These are phyloP conservation scores for Ormyrus thymus DNA, from an alignment of 2,888 invertebrate genomes.

Conservation along the genomic window DNA sequence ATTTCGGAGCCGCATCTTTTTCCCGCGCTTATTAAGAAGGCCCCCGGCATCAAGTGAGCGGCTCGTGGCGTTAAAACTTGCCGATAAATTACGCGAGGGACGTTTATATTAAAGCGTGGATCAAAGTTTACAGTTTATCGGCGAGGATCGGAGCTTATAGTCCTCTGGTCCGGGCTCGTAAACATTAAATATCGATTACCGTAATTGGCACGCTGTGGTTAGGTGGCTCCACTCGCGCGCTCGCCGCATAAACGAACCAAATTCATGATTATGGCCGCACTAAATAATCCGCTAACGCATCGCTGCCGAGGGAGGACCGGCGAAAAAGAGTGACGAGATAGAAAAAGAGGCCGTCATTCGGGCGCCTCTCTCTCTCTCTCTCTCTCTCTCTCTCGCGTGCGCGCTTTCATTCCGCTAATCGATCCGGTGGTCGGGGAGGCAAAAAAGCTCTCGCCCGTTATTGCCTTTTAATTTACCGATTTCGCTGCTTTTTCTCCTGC, in stretches of 20 bases:
- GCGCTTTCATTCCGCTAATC: conserved; percentile 25
- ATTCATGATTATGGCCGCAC: conserved; percentile 64
- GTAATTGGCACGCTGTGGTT: conserved; percentile 64
- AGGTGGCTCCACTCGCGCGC: conserved; percentile 19
- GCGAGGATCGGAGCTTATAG: conserved; percentile 44
- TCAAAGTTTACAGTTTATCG: conserved; percentile 52
- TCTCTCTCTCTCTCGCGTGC: no score
- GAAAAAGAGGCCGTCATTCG: neutral
- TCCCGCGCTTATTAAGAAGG: conserved; percentile 39
- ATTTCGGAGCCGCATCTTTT: conserved; percentile 15
- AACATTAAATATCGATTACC: conserved; percentile 68
- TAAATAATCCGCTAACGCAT: conserved; percentile 64
- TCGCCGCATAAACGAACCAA: conserved; percentile 50
- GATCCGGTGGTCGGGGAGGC: neutral
- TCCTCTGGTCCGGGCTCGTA: conserved; percentile 56
- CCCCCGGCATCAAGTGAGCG: conserved; percentile 15
- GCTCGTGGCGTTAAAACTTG: neutral
- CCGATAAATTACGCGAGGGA: conserved; percentile 42
- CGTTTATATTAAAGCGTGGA: conserved; percentile 53
- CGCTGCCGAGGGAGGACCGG: neutral
- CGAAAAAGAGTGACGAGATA: neutral
- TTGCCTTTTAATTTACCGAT: conserved; percentile 32
- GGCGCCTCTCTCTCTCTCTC: conserved; percentile 4
- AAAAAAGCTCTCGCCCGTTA: conserved; percentile 24
- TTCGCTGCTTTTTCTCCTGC: neutral